Percentiles rank a stretch among this genome's conserved stretches.
These are phyloP conservation scores for Fragum sueziense DNA, from an alignment of 2,888 invertebrate genomes.

Conservation along the genomic window DNA sequence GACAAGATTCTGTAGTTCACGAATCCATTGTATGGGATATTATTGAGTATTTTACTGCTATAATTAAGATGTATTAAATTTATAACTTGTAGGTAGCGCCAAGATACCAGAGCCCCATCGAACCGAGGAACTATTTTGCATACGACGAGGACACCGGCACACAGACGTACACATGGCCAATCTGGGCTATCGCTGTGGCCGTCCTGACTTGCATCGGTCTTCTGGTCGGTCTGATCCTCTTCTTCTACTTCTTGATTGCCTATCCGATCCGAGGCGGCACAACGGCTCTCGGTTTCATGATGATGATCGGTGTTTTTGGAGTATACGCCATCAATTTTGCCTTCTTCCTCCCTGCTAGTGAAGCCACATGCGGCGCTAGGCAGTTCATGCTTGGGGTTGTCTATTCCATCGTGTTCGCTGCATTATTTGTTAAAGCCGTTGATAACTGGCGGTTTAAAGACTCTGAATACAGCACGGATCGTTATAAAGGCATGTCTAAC, in stretches of 20 bases:
- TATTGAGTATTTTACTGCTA: too few species aligned
- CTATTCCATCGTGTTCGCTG: constrained; percentile 82
- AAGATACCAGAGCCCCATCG: constrained; percentile 56
- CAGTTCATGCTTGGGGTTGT: constrained; percentile 82
- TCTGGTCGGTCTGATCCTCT: constrained; percentile 79
- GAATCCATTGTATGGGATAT: too few species aligned
- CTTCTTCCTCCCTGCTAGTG: constrained; percentile 82
- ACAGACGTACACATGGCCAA: constrained; percentile 75
- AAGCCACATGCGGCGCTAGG: constrained; percentile 81
- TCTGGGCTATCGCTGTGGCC: constrained; percentile 76
- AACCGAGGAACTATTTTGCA: constrained; percentile 72
- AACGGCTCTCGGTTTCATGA: constrained; percentile 82
- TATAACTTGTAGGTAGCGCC: constrained; percentile 17
- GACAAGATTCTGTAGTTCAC: too few species aligned
- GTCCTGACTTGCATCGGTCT: constrained; percentile 81
- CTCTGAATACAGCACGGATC: constrained; percentile 61
- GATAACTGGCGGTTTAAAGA: constrained; percentile 81
- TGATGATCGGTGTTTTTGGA: constrained; percentile 82
- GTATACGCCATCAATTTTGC: constrained; percentile 83
- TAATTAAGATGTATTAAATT: too few species aligned
- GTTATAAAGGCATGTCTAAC: constrained; percentile 75
- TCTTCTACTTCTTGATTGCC: constrained; percentile 80
- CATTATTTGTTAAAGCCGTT: constrained; percentile 82
- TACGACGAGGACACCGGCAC: constrained; percentile 63
- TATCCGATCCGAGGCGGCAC: constrained; percentile 81